Evolutionary conservation across 2,888 invertebrate species (phyloP).

Genomic region (Stratiomys singularior): DNA sequence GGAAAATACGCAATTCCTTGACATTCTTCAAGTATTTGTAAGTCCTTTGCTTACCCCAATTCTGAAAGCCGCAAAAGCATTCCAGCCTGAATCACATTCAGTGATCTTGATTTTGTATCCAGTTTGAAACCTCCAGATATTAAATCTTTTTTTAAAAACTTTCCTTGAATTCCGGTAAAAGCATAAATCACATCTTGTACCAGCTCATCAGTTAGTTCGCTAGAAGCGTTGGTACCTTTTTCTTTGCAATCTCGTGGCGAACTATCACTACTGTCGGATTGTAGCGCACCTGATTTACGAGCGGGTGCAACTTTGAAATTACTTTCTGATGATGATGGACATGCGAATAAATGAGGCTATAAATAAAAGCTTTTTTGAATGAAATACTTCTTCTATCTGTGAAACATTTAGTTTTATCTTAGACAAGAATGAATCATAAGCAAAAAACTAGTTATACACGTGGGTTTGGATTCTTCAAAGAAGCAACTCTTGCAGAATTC

Average conservation of each 20-base stretch:
- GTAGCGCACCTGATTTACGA: conserved; percentile 39
- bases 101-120: conserved; percentile 67
- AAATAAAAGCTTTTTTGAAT: too few relatives aligned
- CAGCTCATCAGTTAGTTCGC: conserved; percentile 63
- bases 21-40: background rate
- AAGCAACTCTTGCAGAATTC: too few relatives aligned
- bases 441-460: too few relatives aligned
- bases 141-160: conserved; percentile 75
- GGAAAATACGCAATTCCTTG: background rate
- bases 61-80: conserved; percentile 82
- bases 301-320: conserved; percentile 51
- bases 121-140: conserved; percentile 72
- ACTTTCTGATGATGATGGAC: conserved; percentile 49
- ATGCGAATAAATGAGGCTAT: conserved; percentile 11
- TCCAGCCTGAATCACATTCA: conserved; percentile 70
- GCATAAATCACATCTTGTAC: conserved; percentile 85
- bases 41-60: conserved; percentile 81
- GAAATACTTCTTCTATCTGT: too few relatives aligned
- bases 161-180: conserved; percentile 89
- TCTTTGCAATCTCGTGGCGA: conserved; percentile 44
- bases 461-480: too few relatives aligned
- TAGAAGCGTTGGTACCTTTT: conserved; percentile 47
- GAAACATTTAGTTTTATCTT: too few relatives aligned
- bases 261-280: conserved; percentile 54
- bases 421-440: too few relatives aligned